These are phyloP conservation scores for Chrysodeixis includens DNA, from an alignment of 2,888 invertebrate species.

Conservation along the genomic window DNA sequence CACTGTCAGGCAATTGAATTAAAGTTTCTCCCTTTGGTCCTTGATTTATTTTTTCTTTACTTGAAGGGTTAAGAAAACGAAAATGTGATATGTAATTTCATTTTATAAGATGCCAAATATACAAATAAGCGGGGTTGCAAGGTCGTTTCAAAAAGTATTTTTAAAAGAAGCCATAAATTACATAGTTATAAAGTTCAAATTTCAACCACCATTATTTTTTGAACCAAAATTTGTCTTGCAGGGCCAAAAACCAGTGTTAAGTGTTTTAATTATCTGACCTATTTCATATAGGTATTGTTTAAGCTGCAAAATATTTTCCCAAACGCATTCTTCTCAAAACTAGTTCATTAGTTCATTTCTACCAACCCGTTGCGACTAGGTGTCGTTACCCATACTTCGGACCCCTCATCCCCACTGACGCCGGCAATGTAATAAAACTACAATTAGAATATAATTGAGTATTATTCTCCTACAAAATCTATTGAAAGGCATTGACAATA, in stretches of 20 bases:
- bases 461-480: slow-evolving; percentile 11
- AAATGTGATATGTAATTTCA: neutral
- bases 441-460: slow-evolving; percentile 44
- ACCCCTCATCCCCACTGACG: slow-evolving; percentile 30
- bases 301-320: neutral
- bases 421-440: slow-evolving; percentile 56
- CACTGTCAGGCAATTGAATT: neutral
- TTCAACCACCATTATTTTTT: neutral
- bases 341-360: neutral
- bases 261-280: slow-evolving; percentile 10
- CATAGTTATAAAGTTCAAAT: neutral
- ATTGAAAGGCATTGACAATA: no score
- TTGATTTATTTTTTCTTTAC: neutral
- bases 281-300: slow-evolving; percentile 40
- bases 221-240: no score
- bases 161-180: neutral
- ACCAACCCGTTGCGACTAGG: slow-evolving; percentile 42
- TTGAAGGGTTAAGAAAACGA: neutral
- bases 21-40: neutral
- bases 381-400: slow-evolving; percentile 16
- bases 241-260: neutral
- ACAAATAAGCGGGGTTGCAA: neutral
- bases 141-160: neutral
- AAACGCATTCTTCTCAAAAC: slow-evolving; percentile 20
- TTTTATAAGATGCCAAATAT: neutral